A percentile compares a stretch with the other conserved stretches of the same genome.
Conservation (phyloP, 1,140 invertebrate species). For the Spodoptera litura region DNA sequence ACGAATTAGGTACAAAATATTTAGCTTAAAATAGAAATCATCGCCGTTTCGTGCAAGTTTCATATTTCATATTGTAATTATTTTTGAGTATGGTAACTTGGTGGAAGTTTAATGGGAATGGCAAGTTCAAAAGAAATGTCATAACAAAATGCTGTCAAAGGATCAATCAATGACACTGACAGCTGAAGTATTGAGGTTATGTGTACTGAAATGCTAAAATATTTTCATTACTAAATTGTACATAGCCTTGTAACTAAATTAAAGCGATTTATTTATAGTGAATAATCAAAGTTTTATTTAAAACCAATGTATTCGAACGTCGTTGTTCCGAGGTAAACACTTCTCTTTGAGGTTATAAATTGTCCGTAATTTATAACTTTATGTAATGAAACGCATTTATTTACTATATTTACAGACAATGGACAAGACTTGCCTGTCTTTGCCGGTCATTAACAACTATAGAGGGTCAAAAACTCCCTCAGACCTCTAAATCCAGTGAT, state of each 20-base stretch:
- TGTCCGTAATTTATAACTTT: slow-evolving; percentile 1
- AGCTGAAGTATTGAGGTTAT: background rate
- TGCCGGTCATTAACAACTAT: slow-evolving; percentile 71
- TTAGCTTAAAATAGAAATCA: too few relatives aligned
- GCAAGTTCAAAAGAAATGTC: background rate
- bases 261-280: background rate
- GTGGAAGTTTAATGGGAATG: background rate
- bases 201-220: background rate
- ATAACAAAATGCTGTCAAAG: background rate
- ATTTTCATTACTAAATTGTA: too few relatives aligned
- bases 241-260: background rate
- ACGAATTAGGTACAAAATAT: too few relatives aligned
- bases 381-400: slow-evolving; percentile 14
- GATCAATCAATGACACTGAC: background rate
- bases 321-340: slow-evolving; percentile 61
- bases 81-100: background rate
- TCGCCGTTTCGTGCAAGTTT: too few relatives aligned
- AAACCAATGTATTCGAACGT: slow-evolving; percentile 68
- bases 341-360: slow-evolving; percentile 25
- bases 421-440: slow-evolving; percentile 67
- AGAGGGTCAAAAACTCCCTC: slow-evolving; percentile 75
- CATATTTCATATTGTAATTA: too few relatives aligned
- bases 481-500: slow-evolving; percentile 66
- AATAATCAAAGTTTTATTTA: background rate
- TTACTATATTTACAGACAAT: slow-evolving; percentile 66